These are phyloP conservation scores for Platysternon megacephalum DNA, from an alignment of 2,113 vertebrate genomes.

Conservation along the genomic window DNA sequence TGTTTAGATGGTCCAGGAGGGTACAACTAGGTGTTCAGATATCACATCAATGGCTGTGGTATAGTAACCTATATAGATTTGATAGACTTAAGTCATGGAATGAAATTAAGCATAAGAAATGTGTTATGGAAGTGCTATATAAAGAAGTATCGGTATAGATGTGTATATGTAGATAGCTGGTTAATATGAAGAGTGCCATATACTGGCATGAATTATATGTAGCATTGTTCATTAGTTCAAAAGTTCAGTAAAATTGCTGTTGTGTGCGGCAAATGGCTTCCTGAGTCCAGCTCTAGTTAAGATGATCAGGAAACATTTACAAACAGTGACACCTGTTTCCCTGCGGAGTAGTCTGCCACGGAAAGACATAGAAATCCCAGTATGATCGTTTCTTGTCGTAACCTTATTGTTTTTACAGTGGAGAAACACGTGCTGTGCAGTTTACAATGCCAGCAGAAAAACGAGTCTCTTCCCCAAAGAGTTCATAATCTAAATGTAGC, in stretches of 20 bases:
- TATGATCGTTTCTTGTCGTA: background rate
- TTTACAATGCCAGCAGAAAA: background rate
- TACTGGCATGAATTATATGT: background rate
- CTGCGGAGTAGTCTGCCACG: accelerated
- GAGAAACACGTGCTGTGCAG: background rate
- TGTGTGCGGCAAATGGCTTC: background rate
- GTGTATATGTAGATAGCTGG: accelerated
- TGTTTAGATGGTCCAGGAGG: background rate
- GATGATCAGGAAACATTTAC: background rate
- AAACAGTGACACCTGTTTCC: background rate
- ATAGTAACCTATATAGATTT: background rate
- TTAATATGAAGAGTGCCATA: background rate
- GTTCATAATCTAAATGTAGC: background rate
- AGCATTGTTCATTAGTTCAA: background rate
- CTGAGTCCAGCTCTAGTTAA: background rate
- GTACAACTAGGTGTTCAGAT: background rate
- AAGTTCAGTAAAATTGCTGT: background rate
- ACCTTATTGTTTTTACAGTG: background rate
- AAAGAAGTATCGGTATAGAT: background rate
- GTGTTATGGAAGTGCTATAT: background rate
- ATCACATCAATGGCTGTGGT: too few species aligned
- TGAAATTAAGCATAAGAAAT: background rate
- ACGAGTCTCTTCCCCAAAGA: background rate
- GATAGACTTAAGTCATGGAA: accelerated
- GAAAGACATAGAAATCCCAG: background rate